Conservation (phyloP, 2,797 vertebrate species). For the Pangasius sanitwongsei region DNA sequence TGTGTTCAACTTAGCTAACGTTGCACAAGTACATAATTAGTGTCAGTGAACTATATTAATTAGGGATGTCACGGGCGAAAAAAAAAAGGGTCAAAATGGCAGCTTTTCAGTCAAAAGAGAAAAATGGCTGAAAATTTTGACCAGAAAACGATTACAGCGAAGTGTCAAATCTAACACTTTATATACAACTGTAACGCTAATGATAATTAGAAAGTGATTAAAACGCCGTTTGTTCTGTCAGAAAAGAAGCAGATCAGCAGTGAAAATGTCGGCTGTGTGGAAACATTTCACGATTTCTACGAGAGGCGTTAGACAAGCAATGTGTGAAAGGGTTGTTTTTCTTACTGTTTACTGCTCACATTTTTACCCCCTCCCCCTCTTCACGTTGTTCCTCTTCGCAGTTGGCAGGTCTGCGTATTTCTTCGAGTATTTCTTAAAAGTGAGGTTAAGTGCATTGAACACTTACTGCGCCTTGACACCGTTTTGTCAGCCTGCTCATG, state of each 20-base stretch:
- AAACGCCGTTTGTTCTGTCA: background rate
- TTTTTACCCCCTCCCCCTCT: background rate
- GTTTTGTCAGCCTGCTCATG: background rate
- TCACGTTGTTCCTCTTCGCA: background rate
- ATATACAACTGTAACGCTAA: background rate
- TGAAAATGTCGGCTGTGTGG: background rate
- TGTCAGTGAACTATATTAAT: background rate
- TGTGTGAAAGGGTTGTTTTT: background rate
- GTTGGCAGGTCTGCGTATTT: background rate
- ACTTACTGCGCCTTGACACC: background rate
- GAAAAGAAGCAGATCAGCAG: background rate
- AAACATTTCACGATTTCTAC: background rate
- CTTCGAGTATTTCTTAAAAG: too few relatives aligned
- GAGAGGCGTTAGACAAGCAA: background rate
- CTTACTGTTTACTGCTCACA: too few relatives aligned
- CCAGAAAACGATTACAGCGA: background rate
- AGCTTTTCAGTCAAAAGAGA: background rate
- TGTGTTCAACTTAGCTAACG: background rate
- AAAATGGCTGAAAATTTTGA: background rate
- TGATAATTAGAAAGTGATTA: background rate
- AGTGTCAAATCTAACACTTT: background rate
- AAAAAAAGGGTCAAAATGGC: background rate
- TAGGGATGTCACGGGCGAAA: background rate
- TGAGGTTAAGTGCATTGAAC: background rate
- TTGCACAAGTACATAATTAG: background rate